phyloP scores from a whole-genome alignment of 2,888 invertebrate genomes.

The Augochlorella aurata region DNA sequence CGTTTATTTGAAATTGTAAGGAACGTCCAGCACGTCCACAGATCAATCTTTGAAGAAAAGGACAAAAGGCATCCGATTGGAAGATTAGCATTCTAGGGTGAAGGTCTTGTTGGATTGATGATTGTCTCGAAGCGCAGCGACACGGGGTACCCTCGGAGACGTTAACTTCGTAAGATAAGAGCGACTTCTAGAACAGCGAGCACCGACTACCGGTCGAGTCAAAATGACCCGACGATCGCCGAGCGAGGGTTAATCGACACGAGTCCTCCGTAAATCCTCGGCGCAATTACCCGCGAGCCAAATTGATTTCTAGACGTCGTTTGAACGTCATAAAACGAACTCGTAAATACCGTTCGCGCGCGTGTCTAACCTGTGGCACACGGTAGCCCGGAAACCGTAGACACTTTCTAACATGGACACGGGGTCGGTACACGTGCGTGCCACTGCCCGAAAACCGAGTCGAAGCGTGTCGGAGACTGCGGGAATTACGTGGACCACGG shows the following conservation, averaged over 20 bases:
- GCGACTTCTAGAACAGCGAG: background rate
- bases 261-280: constrained; percentile 53
- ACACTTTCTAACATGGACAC: background rate
- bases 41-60: background rate
- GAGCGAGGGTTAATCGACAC: constrained; percentile 26
- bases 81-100: background rate
- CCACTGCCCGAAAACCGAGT: background rate
- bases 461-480: background rate
- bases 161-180: background rate
- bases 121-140: background rate
- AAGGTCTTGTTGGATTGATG: background rate
- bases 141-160: background rate
- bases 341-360: constrained; percentile 52
- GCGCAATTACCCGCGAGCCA: constrained; percentile 61
- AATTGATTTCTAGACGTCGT: constrained; percentile 60
- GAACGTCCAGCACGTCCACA: no score
- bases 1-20: background rate
- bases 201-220: background rate
- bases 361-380: background rate
- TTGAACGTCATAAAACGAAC: constrained; percentile 59
- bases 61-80: background rate
- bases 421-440: background rate
- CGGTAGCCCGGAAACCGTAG: background rate
- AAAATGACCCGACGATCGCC: constrained; percentile 2
- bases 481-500: background rate